A percentile compares a stretch with the other conserved stretches of the same genome.
These are phyloP conservation scores for Drosophila sordidula DNA, from an alignment of 2,888 invertebrate genomes.

Conservation along the genomic window DNA sequence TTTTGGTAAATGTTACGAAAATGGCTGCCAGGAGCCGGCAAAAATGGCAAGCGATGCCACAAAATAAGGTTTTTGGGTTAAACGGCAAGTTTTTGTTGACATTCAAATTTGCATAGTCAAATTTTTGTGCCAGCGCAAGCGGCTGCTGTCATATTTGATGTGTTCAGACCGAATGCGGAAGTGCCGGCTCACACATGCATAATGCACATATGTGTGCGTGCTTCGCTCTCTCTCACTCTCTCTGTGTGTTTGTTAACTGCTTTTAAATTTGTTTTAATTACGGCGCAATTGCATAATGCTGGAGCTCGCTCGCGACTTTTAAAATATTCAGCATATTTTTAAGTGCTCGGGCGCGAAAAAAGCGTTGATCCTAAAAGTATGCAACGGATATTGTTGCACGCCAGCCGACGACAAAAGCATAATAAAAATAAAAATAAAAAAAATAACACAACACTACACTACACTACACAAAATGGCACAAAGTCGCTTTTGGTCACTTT, in stretches of 20 bases:
- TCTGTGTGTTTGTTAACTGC: conserved; percentile 67
- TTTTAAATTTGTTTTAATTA: conserved; percentile 80
- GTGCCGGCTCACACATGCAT: conserved; percentile 39
- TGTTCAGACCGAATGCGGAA: conserved; percentile 72
- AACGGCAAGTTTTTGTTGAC: conserved; percentile 80
- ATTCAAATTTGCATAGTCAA: conserved; percentile 79
- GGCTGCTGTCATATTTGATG: conserved; percentile 77
- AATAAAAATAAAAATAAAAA: conserved; percentile 14
- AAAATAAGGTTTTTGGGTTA: conserved; percentile 79
- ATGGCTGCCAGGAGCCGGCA: conserved; percentile 52
- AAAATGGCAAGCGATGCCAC: conserved; percentile 64
- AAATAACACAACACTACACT: conserved; percentile 3
- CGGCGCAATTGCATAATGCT: conserved; percentile 61
- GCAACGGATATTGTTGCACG: conserved; percentile 40
- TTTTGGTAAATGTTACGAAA: conserved; percentile 60
- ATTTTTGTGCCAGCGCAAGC: conserved; percentile 51
- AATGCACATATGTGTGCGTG: neutral
- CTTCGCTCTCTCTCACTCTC: neutral
- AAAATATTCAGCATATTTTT: conserved; percentile 74
- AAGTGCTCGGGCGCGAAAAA: conserved; percentile 68
- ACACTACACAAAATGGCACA: conserved; percentile 12
- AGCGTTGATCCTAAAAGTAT: conserved; percentile 69
- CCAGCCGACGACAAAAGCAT: conserved; percentile 11
- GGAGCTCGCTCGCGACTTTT: conserved; percentile 38
- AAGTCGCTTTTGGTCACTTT: conserved; percentile 62